These are phyloP conservation scores for Corythornis madagascariensis DNA, from an alignment of 2,113 vertebrate species.

Conservation along the genomic window DNA sequence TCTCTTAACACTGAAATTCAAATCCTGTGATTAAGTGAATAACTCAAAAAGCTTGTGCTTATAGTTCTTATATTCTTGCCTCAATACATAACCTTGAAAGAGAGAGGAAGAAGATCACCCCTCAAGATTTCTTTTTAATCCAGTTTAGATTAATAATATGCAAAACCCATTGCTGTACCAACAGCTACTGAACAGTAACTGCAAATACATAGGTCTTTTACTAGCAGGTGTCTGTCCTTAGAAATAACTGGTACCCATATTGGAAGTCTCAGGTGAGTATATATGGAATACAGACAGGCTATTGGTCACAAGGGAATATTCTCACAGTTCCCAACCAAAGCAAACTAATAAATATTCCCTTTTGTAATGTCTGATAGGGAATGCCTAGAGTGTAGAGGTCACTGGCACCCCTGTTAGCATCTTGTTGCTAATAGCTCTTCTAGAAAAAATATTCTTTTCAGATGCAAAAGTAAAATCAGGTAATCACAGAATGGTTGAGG, in stretches of 20 bases:
- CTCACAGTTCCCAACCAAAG: background rate
- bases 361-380: background rate
- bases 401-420: background rate
- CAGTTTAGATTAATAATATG: background rate
- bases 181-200: slow-evolving; percentile 1
- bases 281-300: background rate
- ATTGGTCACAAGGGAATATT: background rate
- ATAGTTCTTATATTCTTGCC: background rate
- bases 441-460: background rate
- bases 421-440: background rate
- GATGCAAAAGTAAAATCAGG: background rate
- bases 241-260: background rate
- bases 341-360: background rate
- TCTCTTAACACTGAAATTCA: background rate
- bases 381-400: background rate
- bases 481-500: background rate
- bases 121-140: background rate
- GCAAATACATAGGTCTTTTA: slow-evolving; percentile 4
- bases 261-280: background rate
- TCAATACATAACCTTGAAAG: background rate
- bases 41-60: background rate
- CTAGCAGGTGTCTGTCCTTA: background rate
- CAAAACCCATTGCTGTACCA: background rate
- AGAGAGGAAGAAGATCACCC: background rate
- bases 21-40: background rate